Conservation (phyloP, 2,113 vertebrate species). For the Tenrec ecaudatus region DNA sequence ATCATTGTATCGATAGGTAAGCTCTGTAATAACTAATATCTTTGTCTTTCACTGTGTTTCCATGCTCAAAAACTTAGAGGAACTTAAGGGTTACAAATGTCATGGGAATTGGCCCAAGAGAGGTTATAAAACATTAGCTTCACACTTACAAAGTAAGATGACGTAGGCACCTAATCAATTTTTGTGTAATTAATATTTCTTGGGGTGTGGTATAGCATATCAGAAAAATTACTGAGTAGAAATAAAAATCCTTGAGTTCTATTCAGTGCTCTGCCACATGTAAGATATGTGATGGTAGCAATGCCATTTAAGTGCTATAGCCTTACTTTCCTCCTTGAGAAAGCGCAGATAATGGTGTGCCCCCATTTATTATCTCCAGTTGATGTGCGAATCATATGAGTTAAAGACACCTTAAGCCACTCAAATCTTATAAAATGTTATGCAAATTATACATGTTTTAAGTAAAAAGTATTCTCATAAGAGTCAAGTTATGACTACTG, state of each 20-base stretch:
- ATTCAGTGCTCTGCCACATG: neutral
- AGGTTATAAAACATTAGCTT: neutral
- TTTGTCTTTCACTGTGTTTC: neutral
- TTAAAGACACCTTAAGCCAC: conserved; percentile 35
- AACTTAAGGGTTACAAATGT: neutral
- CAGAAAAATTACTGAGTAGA: neutral
- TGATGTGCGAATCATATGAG: neutral
- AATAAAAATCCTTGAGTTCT: conserved; percentile 23
- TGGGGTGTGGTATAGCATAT: neutral
- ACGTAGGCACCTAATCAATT: neutral
- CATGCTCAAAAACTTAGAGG: neutral
- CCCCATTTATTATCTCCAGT: neutral
- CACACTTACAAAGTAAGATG: conserved; percentile 32
- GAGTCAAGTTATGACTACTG: neutral
- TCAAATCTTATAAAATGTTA: conserved; percentile 37
- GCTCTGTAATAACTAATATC: neutral
- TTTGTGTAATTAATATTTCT: neutral
- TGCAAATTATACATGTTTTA: conserved; percentile 24
- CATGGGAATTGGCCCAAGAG: neutral
- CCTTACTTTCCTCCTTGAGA: conserved; percentile 39
- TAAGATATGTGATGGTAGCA: conserved; percentile 3
- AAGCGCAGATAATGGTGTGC: neutral
- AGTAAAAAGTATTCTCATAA: neutral
- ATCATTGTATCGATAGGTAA: neutral
- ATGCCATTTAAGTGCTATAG: neutral